Evolutionary conservation across 2,113 vertebrate genomes (phyloP).

Genomic region (Myrmecophaga tridactyla): DNA sequence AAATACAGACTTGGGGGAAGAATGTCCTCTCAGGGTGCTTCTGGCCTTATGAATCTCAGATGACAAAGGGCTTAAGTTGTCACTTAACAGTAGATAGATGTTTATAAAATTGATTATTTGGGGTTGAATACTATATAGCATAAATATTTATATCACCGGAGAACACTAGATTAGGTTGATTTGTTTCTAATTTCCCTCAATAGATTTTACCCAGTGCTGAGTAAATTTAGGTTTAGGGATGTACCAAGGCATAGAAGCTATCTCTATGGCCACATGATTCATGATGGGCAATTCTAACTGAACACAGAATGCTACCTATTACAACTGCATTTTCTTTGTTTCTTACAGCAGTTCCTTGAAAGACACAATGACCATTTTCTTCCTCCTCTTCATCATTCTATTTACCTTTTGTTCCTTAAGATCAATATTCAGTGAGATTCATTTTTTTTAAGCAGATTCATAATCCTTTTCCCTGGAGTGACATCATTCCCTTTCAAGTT

Average conservation of each 20-base stretch:
- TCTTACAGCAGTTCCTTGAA: conserved; percentile 36
- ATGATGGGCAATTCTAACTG: conserved; percentile 15
- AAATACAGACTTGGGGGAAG: not conserved
- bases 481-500: not conserved
- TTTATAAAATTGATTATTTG: not conserved
- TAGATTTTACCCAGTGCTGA: not conserved
- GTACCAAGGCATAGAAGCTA: conserved; percentile 5
- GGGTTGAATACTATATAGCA: not conserved
- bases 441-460: not conserved
- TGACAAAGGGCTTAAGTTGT: not conserved
- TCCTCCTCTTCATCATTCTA: not conserved
- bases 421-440: not conserved
- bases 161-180: not conserved
- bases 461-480: not conserved
- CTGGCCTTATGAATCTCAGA: not conserved
- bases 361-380: not conserved
- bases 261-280: not conserved
- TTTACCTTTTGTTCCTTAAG: not conserved
- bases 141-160: not conserved
- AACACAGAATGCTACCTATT: too few species aligned
- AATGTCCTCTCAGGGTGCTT: not conserved
- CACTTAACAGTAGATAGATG: not conserved
- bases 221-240: not conserved
- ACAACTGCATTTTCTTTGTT: conserved; percentile 70
- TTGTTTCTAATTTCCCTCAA: not conserved